Conservation (phyloP, 1,140 invertebrate genomes). For the Diplogasteroides magnus region DNA sequence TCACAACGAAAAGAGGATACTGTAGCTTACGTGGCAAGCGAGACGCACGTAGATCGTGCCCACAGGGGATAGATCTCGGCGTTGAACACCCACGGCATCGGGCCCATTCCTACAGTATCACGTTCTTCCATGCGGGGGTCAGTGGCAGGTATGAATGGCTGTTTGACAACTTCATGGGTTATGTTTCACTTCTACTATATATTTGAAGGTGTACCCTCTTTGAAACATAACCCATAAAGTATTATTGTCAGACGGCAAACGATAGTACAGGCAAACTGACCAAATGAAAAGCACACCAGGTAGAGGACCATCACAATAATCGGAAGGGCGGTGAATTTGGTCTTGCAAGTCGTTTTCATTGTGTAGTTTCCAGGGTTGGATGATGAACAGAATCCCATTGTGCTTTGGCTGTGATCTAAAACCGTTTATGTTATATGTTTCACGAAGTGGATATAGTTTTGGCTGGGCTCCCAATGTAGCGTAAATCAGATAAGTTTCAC, state of each 20-base stretch:
- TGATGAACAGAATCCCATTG: neutral
- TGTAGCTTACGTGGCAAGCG: slow-evolving; percentile 63
- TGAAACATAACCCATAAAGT: too few species aligned
- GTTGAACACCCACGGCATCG: slow-evolving; percentile 68
- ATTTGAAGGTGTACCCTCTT: too few species aligned
- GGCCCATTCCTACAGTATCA: slow-evolving; percentile 65
- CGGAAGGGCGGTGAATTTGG: slow-evolving; percentile 38
- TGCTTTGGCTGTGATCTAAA: too few species aligned
- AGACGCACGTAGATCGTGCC: slow-evolving; percentile 63
- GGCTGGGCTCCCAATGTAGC: too few species aligned
- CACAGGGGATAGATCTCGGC: slow-evolving; percentile 67
- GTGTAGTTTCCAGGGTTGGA: slow-evolving; percentile 8
- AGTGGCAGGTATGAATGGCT: too few species aligned
- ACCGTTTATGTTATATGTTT: too few species aligned
- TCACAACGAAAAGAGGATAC: too few species aligned
- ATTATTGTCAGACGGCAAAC: too few species aligned
- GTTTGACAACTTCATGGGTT: too few species aligned
- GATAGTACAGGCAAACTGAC: slow-evolving; percentile 18
- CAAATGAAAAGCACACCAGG: slow-evolving; percentile 39
- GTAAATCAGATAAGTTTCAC: neutral
- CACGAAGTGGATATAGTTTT: too few species aligned
- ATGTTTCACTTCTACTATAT: too few species aligned
- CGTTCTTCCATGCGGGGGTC: too few species aligned
- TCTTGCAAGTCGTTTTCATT: slow-evolving; percentile 31
- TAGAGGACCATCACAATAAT: slow-evolving; percentile 49